phyloP scores from a whole-genome alignment of 2,113 vertebrate genomes.

The Carassius auratus region DNA sequence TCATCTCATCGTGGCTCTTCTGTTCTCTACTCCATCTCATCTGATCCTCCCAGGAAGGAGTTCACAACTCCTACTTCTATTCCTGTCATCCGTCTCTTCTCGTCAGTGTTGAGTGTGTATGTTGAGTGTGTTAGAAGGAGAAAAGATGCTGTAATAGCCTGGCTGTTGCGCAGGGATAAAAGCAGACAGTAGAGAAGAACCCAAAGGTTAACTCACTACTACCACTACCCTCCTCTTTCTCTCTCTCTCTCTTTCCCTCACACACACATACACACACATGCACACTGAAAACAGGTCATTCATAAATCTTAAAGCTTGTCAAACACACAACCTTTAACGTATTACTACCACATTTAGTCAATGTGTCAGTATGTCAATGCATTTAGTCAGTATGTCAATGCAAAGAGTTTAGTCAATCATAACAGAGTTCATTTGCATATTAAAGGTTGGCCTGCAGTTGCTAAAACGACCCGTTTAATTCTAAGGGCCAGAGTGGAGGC shows the following conservation, averaged over 20 bases:
- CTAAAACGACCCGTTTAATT: neutral
- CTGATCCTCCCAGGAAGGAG: neutral
- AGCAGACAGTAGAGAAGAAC: conserved; percentile 47
- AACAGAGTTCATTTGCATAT: neutral
- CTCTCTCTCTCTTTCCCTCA: neutral
- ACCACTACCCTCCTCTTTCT: neutral
- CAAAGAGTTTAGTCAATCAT: neutral
- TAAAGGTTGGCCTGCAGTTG: neutral
- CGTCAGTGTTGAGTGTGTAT: conserved; percentile 55
- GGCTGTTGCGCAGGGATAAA: conserved; percentile 57
- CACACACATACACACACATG: neutral
- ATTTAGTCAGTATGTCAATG: neutral
- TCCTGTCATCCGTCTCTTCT: conserved; percentile 49
- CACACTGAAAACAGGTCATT: neutral
- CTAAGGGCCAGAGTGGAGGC: neutral
- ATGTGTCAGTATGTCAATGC: neutral
- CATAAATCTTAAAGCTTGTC: conserved; percentile 12
- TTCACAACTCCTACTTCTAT: conserved; percentile 20
- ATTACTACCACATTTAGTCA: neutral
- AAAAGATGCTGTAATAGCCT: conserved; percentile 64
- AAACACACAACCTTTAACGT: neutral
- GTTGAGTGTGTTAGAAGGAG: conserved; percentile 43
- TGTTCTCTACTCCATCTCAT: neutral
- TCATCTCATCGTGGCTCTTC: neutral
- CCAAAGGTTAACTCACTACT: conserved; percentile 53